Evolutionary conservation across 2,888 invertebrate genomes (phyloP).

Genomic region (Neoascia interrupta): DNA sequence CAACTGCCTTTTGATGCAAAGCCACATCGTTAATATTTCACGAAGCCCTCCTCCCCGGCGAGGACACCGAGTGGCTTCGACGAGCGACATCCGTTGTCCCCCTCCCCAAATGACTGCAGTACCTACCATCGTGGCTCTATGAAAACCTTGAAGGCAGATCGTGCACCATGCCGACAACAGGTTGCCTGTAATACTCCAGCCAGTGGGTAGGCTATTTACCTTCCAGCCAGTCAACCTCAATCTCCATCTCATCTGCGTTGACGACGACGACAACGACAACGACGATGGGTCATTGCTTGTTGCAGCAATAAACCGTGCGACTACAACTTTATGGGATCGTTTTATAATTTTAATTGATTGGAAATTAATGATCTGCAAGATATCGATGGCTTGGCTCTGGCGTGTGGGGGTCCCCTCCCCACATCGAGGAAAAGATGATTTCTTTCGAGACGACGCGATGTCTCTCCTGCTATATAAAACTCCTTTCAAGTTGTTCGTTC

Average conservation of each 20-base stretch:
- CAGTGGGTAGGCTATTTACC: background rate
- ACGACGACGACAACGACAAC: background rate
- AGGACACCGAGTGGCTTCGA: no score
- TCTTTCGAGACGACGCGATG: slow-evolving; percentile 51
- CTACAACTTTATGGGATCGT: slow-evolving; percentile 71
- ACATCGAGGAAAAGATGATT: slow-evolving; percentile 60
- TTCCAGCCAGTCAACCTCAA: slow-evolving; percentile 29
- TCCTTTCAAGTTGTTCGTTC: slow-evolving; percentile 33
- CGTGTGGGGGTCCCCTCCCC: slow-evolving; percentile 5
- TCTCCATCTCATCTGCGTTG: slow-evolving; percentile 54
- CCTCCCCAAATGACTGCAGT: no score
- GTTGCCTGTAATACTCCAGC: slow-evolving; percentile 9
- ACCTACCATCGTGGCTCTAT: no score
- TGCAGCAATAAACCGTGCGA: slow-evolving; percentile 63
- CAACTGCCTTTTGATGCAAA: no score
- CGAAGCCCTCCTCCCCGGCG: no score
- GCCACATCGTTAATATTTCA: no score
- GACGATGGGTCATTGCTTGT: slow-evolving; percentile 9
- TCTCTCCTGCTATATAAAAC: slow-evolving; percentile 30
- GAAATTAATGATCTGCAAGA: slow-evolving; percentile 71
- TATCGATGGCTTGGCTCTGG: slow-evolving; percentile 40
- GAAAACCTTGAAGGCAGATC: slow-evolving; percentile 51
- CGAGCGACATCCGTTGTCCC: no score
- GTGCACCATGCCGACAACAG: slow-evolving; percentile 47
- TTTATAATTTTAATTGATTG: slow-evolving; percentile 73